These are phyloP conservation scores for Kryphioiulus occultus DNA, from an alignment of 2,888 invertebrate species.

Conservation along the genomic window DNA sequence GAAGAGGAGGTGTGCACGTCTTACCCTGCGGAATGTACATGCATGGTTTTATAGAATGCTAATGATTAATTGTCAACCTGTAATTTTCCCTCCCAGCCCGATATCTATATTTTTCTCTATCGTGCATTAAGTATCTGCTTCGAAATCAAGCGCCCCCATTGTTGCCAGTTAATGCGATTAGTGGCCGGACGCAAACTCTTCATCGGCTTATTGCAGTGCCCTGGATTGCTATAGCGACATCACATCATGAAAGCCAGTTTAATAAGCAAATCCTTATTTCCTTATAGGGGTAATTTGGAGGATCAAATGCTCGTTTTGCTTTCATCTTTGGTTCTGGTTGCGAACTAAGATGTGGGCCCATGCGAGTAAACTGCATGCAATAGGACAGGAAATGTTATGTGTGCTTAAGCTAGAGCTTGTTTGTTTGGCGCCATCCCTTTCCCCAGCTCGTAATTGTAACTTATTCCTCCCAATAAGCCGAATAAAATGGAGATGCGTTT, in stretches of 20 bases:
- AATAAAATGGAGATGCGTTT: constrained; percentile 5
- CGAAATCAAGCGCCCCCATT: background rate
- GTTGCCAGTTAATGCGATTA: background rate
- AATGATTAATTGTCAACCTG: background rate
- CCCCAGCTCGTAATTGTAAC: background rate
- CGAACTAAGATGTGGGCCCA: background rate
- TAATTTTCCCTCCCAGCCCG: background rate
- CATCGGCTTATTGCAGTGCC: background rate
- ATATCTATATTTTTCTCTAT: background rate
- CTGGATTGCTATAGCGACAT: background rate
- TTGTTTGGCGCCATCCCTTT: background rate
- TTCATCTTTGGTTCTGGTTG: background rate
- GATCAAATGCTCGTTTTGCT: background rate
- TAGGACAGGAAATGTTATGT: background rate
- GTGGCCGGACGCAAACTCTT: constrained; percentile 5
- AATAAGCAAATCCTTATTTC: constrained; percentile 5
- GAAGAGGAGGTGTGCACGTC: background rate
- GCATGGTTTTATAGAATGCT: background rate
- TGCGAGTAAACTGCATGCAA: background rate
- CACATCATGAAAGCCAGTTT: background rate
- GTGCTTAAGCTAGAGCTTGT: background rate
- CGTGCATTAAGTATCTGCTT: background rate
- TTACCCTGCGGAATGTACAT: background rate
- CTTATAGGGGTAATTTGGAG: background rate
- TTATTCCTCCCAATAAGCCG: constrained; percentile 5